Base-by-base conservation (phyloP, 1,140 invertebrate species). In the Papilio xuthus region DNA sequence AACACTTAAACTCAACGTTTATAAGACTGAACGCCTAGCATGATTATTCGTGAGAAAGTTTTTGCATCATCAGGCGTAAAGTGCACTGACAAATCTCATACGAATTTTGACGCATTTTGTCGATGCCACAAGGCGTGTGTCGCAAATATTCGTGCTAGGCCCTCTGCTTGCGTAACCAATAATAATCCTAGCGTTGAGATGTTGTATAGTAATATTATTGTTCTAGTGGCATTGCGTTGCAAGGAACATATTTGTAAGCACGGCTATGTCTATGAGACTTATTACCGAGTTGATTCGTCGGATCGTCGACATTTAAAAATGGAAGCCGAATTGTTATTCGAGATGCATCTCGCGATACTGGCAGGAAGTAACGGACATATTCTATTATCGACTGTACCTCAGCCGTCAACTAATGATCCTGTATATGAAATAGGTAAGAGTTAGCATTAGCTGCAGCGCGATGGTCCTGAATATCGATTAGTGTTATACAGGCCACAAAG, bases 331-430 rank as follows among this genome's bases (percentile, higher is more conserved):
- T 78, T 94, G 2, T 78, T 84, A 6, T 92, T 95, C 20, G 95
- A 95, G 82, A 94, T 95, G 89, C 95, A 95, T 84, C 89, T 96
- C 42, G 93, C 94, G 0, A 95, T 96, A 42, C 90, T 95, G 78
- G 95, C 94, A 0, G 79, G 86, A 0, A 95, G 94, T 81, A 95
- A 96, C 81, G 95, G 95, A 8, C 96, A 96, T 81, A 95, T 96
- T 74, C 82, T 96, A 9, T 83, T 96, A 18, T 94, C 95, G 0
- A 84, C 94, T 4, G 88, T 90, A 0, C 77, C 87, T 0, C 81
- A 85, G 23, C 89, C 95, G 10, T 81, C 81, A 13, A 82, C 86
- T 12, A 80, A 32, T 13, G 94, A 95, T 81, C 90, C 95, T 7
- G 95, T 95, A 13, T 96, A 96, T 87, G 95, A 96, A 92, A 94